Percentiles rank a stretch among this genome's conserved stretches.
Conservation (phyloP, 2,113 vertebrate genomes). For the Nasalis larvatus region DNA sequence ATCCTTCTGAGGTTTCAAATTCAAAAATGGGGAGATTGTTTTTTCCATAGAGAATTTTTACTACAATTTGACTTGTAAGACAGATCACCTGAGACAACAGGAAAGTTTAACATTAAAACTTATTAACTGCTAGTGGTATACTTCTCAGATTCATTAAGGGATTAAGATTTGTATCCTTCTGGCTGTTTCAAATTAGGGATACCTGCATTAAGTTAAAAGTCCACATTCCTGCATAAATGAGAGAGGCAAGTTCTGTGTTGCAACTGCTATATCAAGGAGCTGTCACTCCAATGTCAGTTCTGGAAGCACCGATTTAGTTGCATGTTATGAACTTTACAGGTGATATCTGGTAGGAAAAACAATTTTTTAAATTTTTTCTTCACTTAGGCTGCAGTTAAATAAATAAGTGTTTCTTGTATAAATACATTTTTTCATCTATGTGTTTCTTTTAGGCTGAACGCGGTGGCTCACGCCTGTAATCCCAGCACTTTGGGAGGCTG, state of each 20-base stretch:
- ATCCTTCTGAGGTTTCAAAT: neutral
- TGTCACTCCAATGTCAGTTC: neutral
- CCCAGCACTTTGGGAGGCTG: too few species aligned
- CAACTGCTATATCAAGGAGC: neutral
- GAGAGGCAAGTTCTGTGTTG: neutral
- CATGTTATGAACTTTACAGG: neutral
- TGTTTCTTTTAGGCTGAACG: neutral
- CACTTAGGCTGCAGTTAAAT: neutral
- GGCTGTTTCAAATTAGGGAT: neutral
- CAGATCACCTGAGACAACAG: neutral
- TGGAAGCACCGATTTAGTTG: neutral
- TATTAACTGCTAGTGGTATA: neutral
- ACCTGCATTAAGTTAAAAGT: neutral
- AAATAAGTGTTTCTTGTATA: neutral
- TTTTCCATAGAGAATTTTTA: neutral
- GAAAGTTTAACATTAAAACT: neutral
- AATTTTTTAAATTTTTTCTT: neutral
- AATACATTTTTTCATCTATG: neutral
- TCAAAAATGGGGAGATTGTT: neutral
- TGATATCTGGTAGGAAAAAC: neutral
- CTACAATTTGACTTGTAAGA: neutral
- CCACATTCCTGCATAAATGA: neutral
- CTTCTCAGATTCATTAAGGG: neutral
- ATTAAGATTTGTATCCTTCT: neutral
- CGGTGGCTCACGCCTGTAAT: too few species aligned